A percentile compares a stretch with the other conserved stretches of the same genome.
These are phyloP conservation scores for Hydrolagus colliei DNA, from an alignment of 2,797 vertebrate genomes.

Conservation along the genomic window DNA sequence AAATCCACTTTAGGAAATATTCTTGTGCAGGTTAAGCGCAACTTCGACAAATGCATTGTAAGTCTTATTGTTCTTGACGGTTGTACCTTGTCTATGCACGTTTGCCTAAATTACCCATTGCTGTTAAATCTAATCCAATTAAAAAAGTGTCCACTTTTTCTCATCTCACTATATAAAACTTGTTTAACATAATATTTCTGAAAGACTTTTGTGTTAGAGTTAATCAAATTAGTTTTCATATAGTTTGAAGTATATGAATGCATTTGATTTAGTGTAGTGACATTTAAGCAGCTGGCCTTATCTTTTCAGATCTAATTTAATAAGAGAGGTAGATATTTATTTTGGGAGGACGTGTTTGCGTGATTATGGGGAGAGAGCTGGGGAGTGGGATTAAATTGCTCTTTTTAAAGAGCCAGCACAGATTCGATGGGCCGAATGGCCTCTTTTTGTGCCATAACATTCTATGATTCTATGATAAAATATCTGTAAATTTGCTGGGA, in stretches of 20 bases:
- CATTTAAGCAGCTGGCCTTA: neutral
- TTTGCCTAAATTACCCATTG: neutral
- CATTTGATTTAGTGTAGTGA: neutral
- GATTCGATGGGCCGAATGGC: no score
- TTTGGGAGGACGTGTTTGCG: no score
- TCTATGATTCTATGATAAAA: no score
- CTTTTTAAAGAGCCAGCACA: no score
- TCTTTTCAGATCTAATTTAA: neutral
- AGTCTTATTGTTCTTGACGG: constrained; percentile 35
- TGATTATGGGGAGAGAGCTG: no score
- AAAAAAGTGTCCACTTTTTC: neutral
- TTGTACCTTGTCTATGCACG: neutral
- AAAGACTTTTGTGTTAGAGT: neutral
- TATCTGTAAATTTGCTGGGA: no score
- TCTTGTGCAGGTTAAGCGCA: constrained; percentile 43
- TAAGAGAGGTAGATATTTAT: neutral
- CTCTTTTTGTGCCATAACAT: no score
- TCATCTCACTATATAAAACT: no score
- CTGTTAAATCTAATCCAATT: neutral
- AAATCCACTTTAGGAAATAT: constrained; percentile 38
- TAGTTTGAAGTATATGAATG: neutral
- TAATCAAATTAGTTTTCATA: neutral
- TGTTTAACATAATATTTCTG: neutral
- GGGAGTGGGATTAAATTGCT: no score
- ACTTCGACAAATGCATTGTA: constrained; percentile 44